Base-by-base conservation (phyloP, 1,140 invertebrate genomes). In the Drosophila neocordata region DNA sequence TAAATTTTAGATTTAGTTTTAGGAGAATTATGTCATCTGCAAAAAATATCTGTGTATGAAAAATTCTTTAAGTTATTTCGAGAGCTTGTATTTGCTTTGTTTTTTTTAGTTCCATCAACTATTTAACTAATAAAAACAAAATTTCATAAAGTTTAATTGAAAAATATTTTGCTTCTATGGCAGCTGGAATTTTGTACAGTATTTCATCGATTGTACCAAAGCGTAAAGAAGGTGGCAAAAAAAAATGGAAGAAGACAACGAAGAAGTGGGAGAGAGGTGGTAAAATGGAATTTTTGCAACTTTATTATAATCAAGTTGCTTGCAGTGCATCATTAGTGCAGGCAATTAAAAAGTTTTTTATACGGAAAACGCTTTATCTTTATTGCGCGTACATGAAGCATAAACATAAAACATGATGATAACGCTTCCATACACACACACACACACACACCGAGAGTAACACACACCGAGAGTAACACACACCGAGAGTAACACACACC, bases 331-430 rank as follows among this genome's bases (percentile, higher is more conserved):
- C 83, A 88, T 88, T 88, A 88, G 83, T 88, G 83, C 83, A 88
- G 83, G 83, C 83, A 88, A 88, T 88, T 88, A 88, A 88, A 88
- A 88, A 88, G 76, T 78, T 87, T 88, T 87, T 88, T 88, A 77
- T 88, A 88, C 60, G 73, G 15, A 64, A 88, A 88, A 77, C 83
- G 76, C 73, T 88, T 88, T 88, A 88, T 88, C 83, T 88, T 88
- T 88, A 88, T 88, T 88, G 83, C 83, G 79, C 76, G 83, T 88
- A 88, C 79, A 88, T 69, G 83, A 71, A 70, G 79, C 69, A 88
- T 79, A 88, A 88, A 79, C 79, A 88, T 88, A 89, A 87, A 88
- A 88, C 75, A 88, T 87, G 79, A 88, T 87, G 79, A 87, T 83
- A 87, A 88, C 71, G 18, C 51, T 18, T 15, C 4, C 55, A 9